A percentile compares a stretch with the other conserved stretches of the same genome.
Conservation (phyloP, 2,797 vertebrate species). For the Mus minutoides region DNA sequence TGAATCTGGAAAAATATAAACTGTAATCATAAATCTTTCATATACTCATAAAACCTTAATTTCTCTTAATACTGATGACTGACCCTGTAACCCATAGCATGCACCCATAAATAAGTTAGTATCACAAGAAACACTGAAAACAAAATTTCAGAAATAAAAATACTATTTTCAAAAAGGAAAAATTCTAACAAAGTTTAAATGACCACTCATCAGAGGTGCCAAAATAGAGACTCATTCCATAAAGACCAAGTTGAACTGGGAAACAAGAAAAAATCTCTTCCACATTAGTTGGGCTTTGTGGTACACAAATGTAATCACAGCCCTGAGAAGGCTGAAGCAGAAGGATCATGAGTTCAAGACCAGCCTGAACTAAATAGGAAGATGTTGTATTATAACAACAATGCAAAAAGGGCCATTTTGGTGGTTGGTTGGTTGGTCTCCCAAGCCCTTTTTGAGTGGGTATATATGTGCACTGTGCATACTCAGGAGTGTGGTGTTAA, state of each 20-base stretch:
- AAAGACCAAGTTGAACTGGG: background rate
- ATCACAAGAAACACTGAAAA: conserved; percentile 53
- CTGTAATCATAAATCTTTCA: conserved; percentile 33
- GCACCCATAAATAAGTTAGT: conserved; percentile 41
- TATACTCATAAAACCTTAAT: conserved; percentile 38
- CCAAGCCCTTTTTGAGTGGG: background rate
- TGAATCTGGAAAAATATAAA: conserved; percentile 58
- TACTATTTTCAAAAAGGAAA: conserved; percentile 25
- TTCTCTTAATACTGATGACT: conserved; percentile 42
- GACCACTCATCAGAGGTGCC: background rate
- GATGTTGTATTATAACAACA: background rate
- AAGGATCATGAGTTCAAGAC: background rate
- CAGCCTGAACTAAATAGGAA: background rate
- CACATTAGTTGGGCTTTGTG: background rate
- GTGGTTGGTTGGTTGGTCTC: background rate
- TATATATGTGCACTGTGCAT: background rate
- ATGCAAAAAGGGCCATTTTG: background rate
- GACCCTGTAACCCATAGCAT: conserved; percentile 24
- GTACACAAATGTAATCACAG: background rate
- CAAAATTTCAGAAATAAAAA: conserved; percentile 51
- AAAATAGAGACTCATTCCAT: conserved; percentile 32
- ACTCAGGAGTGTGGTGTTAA: background rate
- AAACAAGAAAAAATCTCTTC: conserved; percentile 43
- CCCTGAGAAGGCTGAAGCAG: background rate
- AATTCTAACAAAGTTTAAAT: conserved; percentile 57